phyloP scores from a whole-genome alignment of 2,113 vertebrate genomes.

The Pycnonotus jocosus region DNA sequence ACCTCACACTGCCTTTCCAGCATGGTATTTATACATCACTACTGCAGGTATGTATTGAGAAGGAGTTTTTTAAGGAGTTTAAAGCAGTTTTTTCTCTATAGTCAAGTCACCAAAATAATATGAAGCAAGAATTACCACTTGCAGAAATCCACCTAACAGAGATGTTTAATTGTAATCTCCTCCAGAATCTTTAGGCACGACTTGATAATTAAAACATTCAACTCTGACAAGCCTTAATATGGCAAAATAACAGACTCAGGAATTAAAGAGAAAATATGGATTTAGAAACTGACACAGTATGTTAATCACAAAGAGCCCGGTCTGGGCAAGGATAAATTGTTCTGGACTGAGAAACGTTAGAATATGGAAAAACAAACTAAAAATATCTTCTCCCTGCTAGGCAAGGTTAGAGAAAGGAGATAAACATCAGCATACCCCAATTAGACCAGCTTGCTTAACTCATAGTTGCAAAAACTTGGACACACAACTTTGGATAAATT shows the following conservation, averaged over 20 bases:
- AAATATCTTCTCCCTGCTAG: slow-evolving; percentile 16
- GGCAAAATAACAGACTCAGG: slow-evolving; percentile 33
- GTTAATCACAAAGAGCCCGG: background rate
- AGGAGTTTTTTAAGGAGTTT: background rate
- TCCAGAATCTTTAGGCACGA: background rate
- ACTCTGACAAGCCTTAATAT: slow-evolving; percentile 1
- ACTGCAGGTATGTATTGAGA: background rate
- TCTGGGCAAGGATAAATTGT: background rate
- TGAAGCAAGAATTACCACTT: background rate
- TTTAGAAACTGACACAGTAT: slow-evolving; percentile 23
- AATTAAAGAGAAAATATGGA: slow-evolving; percentile 26
- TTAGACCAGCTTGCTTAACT: background rate
- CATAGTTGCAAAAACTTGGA: background rate
- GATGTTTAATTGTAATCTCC: background rate
- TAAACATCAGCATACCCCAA: background rate
- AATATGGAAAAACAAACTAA: background rate
- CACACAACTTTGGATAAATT: background rate
- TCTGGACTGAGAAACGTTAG: background rate
- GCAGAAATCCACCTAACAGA: background rate
- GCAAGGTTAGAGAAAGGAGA: slow-evolving; percentile 3
- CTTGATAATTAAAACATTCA: slow-evolving; percentile 8
- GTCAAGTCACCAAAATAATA: background rate
- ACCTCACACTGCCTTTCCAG: background rate
- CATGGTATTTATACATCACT: background rate
- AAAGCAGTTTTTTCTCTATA: background rate